Evolutionary conservation across 2,888 invertebrate genomes (phyloP).

Genomic region (Blastobasis adustella): DNA sequence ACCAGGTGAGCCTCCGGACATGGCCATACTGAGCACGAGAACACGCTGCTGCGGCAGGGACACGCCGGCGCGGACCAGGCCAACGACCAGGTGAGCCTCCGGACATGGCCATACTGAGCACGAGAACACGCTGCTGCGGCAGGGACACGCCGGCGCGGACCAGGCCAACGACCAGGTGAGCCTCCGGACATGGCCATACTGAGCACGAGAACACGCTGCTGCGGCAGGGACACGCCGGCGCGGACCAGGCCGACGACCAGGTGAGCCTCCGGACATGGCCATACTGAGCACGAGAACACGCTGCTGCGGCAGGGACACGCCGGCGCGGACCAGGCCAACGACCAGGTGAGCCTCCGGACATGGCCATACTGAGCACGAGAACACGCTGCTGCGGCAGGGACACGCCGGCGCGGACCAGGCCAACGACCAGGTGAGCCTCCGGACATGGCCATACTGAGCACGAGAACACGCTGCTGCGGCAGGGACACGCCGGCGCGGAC

Average conservation of each 20-base stretch:
- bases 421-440: slow-evolving; percentile 78
- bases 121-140: slow-evolving; percentile 89
- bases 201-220: slow-evolving; percentile 93
- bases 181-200: no score
- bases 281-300: slow-evolving; percentile 95
- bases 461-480: slow-evolving; percentile 89
- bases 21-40: slow-evolving; percentile 96
- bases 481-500: slow-evolving; percentile 75
- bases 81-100: slow-evolving; percentile 78
- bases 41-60: slow-evolving; percentile 83
- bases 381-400: slow-evolving; percentile 83
- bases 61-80: slow-evolving; percentile 77
- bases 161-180: slow-evolving; percentile 79
- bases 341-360: no score
- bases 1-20: no score
- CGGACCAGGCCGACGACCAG: slow-evolving; percentile 79
- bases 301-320: slow-evolving; percentile 80
- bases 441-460: no score
- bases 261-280: no score
- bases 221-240: slow-evolving; percentile 75
- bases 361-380: slow-evolving; percentile 96
- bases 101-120: no score
- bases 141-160: slow-evolving; percentile 75
- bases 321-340: slow-evolving; percentile 76
- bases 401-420: slow-evolving; percentile 77